These are phyloP conservation scores for Peromyscus melanophrys DNA, from an alignment of 2,797 vertebrate species.

Conservation along the genomic window DNA sequence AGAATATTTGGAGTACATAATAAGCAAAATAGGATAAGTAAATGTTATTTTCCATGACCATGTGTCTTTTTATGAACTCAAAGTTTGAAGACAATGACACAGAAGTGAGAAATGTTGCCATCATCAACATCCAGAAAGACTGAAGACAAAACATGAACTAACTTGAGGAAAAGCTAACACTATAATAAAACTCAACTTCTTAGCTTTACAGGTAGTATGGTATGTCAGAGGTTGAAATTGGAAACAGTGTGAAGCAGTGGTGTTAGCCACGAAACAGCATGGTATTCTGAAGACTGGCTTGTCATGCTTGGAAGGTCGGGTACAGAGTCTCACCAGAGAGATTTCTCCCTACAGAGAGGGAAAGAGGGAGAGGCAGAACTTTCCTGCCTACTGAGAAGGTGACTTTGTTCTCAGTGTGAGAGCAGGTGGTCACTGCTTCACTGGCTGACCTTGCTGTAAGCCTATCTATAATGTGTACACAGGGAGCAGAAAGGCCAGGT, in stretches of 20 bases:
- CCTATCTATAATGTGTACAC: constrained; percentile 51
- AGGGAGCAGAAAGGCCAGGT: constrained; percentile 36
- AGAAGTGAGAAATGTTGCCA: background rate
- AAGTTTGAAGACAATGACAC: background rate
- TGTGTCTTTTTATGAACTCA: background rate
- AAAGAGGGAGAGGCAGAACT: constrained; percentile 62
- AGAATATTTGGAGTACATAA: background rate
- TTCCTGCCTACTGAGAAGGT: constrained; percentile 59
- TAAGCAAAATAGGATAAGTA: background rate
- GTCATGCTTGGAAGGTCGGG: constrained; percentile 64
- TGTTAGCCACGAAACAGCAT: constrained; percentile 28
- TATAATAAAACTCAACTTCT: background rate
- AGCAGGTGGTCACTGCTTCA: constrained; percentile 66
- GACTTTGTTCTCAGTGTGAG: constrained; percentile 80
- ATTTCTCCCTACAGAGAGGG: constrained; percentile 57
- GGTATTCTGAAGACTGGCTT: background rate
- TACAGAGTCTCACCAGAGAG: background rate
- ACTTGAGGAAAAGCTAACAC: constrained; percentile 24
- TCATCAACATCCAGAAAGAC: constrained; percentile 35
- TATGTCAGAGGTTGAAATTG: constrained; percentile 56
- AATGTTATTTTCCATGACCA: background rate
- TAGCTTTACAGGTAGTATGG: constrained; percentile 51
- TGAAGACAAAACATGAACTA: background rate
- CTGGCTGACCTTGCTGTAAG: constrained; percentile 70
- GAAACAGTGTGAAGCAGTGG: constrained; percentile 45